These are phyloP conservation scores for Chloromyia formosa DNA, from an alignment of 2,888 invertebrate genomes.

Conservation along the genomic window DNA sequence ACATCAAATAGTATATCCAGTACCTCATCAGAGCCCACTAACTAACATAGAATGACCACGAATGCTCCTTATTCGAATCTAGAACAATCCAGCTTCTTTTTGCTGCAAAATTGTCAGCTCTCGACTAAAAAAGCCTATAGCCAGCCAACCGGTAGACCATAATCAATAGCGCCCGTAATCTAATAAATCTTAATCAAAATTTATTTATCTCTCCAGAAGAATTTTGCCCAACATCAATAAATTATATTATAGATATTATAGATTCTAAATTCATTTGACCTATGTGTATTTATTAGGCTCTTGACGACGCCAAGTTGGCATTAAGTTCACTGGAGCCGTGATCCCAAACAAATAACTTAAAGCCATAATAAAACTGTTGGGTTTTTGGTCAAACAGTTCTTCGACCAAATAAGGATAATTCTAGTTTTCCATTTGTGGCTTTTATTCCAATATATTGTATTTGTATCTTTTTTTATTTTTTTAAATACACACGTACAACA, in stretches of 20 bases:
- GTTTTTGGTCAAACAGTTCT: slow-evolving; percentile 39
- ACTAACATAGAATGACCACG: no score
- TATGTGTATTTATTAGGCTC: slow-evolving; percentile 11
- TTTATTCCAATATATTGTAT: slow-evolving; percentile 8
- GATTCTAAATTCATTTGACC: slow-evolving; percentile 20
- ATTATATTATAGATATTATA: not conserved
- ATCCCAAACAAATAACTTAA: slow-evolving; percentile 41
- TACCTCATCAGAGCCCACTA: no score
- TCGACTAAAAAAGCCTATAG: not conserved
- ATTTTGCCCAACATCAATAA: slow-evolving; percentile 21
- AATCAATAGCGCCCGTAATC: not conserved
- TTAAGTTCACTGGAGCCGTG: slow-evolving; percentile 31
- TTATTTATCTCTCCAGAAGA: not conserved
- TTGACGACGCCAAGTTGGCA: slow-evolving; percentile 8
- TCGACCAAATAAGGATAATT: slow-evolving; percentile 46
- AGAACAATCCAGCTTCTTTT: not conserved
- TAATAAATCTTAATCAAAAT: slow-evolving; percentile 28
- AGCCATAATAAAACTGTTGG: slow-evolving; percentile 33
- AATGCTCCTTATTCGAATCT: no score
- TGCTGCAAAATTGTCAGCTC: not conserved
- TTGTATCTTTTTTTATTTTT: not conserved
- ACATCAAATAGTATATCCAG: no score
- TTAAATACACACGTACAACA: slow-evolving; percentile 5
- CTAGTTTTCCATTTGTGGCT: slow-evolving; percentile 45
- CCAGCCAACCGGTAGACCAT: not conserved